A percentile compares a stretch with the other conserved stretches of the same genome.
phyloP scores from a whole-genome alignment of 2,113 vertebrate genomes.

The Oplegnathus fasciatus region DNA sequence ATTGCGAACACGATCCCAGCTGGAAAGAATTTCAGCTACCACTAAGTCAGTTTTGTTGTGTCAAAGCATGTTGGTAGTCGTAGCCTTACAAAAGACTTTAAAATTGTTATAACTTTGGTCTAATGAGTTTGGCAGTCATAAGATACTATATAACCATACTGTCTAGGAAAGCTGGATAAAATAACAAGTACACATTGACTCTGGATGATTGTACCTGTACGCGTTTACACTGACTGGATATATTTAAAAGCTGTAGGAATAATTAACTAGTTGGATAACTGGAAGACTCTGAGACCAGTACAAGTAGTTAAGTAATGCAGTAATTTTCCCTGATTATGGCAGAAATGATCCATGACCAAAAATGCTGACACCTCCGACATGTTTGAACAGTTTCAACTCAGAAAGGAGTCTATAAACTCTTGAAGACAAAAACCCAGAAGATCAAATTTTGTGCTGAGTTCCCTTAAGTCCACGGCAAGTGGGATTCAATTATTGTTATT shows the following conservation, averaged over 20 bases:
- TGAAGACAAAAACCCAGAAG: not conserved
- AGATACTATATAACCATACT: not conserved
- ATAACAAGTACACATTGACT: not conserved
- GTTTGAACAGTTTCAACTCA: not conserved
- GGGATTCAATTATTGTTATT: conserved; percentile 33
- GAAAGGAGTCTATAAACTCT: not conserved
- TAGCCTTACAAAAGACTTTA: not conserved
- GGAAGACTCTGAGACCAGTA: not conserved
- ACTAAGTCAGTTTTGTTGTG: not conserved
- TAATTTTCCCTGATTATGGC: not conserved
- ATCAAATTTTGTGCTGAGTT: conserved; percentile 1
- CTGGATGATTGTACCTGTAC: not conserved
- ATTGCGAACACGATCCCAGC: not conserved
- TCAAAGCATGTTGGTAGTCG: not conserved
- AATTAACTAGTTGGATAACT: not conserved
- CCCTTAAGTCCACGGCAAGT: not conserved
- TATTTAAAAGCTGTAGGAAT: not conserved
- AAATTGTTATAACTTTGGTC: not conserved
- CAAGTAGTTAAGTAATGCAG: not conserved
- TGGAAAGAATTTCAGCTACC: not conserved
- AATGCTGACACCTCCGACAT: not conserved
- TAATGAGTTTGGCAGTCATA: not conserved
- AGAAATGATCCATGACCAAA: not conserved
- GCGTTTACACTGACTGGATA: not conserved
- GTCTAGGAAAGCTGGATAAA: not conserved